Evolutionary conservation across 2,113 vertebrate genomes (phyloP).

Genomic region (Polypterus senegalus): DNA sequence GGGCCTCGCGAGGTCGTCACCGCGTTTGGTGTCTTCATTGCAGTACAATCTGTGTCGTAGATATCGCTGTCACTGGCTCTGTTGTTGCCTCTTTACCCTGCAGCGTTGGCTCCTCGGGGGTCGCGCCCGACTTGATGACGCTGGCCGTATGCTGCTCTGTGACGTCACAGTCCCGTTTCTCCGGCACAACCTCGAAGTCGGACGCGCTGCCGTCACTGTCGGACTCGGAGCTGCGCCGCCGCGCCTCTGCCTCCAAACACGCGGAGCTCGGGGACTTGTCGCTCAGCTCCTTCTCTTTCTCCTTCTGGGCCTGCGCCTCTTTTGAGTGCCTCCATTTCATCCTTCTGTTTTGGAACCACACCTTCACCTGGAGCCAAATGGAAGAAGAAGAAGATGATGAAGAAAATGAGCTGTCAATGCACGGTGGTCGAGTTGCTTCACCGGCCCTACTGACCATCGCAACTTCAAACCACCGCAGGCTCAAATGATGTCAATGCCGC

Average conservation of each 20-base stretch:
- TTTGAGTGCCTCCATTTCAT: constrained; percentile 98
- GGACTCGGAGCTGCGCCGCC: constrained; percentile 69
- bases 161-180: constrained; percentile 63
- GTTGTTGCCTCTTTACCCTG: constrained; percentile 17
- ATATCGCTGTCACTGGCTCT: constrained; percentile 25
- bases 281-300: constrained; percentile 73
- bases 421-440: neutral
- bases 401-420: neutral
- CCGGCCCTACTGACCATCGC: no score
- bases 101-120: constrained; percentile 26
- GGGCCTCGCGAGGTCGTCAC: no score
- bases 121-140: constrained; percentile 55
- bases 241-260: constrained; percentile 40
- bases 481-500: no score
- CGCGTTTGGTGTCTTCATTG: constrained; percentile 19
- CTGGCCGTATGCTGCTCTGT: constrained; percentile 60
- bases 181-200: constrained; percentile 67
- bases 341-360: constrained; percentile 94
- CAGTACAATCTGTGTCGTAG: constrained; percentile 32
- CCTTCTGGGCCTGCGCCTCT: constrained; percentile 90
- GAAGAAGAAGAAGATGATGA: neutral
- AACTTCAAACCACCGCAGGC: no score
- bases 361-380: constrained; percentile 63
- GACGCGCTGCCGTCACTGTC: constrained; percentile 82
- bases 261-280: constrained; percentile 40